Base-by-base conservation (phyloP, 2,888 invertebrate genomes). In the Euplexia lucipara region DNA sequence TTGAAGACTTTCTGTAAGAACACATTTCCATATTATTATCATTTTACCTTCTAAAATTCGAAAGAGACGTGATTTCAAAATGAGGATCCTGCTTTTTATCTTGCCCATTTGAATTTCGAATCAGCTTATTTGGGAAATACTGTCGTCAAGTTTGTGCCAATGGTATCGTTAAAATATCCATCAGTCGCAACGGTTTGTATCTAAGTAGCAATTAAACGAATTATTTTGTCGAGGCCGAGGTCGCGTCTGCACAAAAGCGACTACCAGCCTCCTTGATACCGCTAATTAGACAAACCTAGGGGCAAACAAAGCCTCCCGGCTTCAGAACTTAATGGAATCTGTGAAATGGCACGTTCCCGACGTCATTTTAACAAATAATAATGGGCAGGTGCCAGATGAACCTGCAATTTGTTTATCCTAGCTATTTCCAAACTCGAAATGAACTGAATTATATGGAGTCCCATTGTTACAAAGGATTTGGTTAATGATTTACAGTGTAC, bases 251-350 rank as follows among this genome's bases (percentile, higher is more conserved):
- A 83, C 81, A 82, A 79, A 83, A 76, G 75, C 74, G 70, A 47
- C 72, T 67, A 67, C 65, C 67, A 69, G 75, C 75, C 72, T 78
- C 74, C 81, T 84, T 86, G 86, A 90, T 89, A 88, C 85, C 80
- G 84, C 86, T 90, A 90, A 92, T 91, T 91, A 89, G 85, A 86
- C 80, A 79, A 83, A 83, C 84, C 76, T 84, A 82, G 82, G 78
- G 64, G 77, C 74, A 87, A 87, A 88, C 89, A 90, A 87, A 86
- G 85, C 79, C 75, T 64, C 70, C 64, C 59, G 65, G 64, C 77
- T 68, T 71, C 61, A 67, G 57, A 51, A 68, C 67, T 65, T 82
- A 85, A 88, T 83, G 80, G 83, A 83, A 83, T 83, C 81, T 79
- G 69, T 66, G 71, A 77, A 84, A 86, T 81, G 82, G 81, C 81